These are phyloP conservation scores for Lithobius niger DNA, from an alignment of 1,140 invertebrate genomes.

Conservation along the genomic window DNA sequence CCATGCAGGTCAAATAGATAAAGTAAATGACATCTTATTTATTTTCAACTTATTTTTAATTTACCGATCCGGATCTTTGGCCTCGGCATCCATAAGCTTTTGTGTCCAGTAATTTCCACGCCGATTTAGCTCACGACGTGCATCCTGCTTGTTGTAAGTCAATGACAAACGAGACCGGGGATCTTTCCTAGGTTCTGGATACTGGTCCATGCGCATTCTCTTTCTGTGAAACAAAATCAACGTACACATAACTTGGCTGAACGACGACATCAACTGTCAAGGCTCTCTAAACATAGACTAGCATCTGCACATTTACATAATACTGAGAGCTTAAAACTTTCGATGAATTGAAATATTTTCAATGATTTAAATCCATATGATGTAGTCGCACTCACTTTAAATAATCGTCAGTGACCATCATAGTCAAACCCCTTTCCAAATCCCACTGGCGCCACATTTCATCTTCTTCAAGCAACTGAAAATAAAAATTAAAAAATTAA, in stretches of 20 bases:
- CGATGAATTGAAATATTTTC: too few relatives aligned
- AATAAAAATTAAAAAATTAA: constrained; percentile 1
- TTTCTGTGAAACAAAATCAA: constrained; percentile 11
- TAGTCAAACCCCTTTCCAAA: constrained; percentile 17
- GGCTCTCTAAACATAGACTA: too few relatives aligned
- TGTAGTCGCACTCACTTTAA: constrained; percentile 15
- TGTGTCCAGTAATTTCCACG: constrained; percentile 16
- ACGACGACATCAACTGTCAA: too few relatives aligned
- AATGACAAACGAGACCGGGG: too few relatives aligned
- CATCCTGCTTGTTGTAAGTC: constrained; percentile 22
- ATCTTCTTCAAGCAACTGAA: constrained; percentile 28
- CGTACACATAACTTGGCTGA: too few relatives aligned
- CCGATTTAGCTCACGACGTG: neutral
- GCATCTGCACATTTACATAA: too few relatives aligned
- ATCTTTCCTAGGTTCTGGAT: constrained; percentile 11
- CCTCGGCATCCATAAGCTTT: constrained; percentile 21
- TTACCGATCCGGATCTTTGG: constrained; percentile 21
- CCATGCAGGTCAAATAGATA: too few relatives aligned
- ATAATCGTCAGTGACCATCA: constrained; percentile 21
- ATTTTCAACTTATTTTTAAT: too few relatives aligned
- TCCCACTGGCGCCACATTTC: constrained; percentile 30
- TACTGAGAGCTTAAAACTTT: too few relatives aligned
- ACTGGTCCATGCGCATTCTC: constrained; percentile 11
- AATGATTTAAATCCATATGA: too few relatives aligned
- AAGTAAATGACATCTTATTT: too few relatives aligned